Evolutionary conservation across 2,888 invertebrate species (phyloP).

Genomic region (Molanna angustata): DNA sequence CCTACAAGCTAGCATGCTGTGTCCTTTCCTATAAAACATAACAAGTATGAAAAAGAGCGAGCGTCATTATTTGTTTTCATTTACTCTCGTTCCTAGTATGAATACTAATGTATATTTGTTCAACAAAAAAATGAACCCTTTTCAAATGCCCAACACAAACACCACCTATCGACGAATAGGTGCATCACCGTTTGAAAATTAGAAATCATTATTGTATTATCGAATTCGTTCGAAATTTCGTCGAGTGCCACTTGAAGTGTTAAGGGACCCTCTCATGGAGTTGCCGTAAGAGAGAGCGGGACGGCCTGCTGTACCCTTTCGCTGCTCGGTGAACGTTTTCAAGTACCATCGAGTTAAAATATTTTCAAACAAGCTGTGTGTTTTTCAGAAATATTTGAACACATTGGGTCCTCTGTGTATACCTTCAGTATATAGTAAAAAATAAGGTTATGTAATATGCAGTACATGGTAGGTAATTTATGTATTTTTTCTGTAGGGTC

Average conservation of each 20-base stretch:
- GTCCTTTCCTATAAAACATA: too few relatives aligned
- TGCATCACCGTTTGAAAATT: slow-evolving; percentile 16
- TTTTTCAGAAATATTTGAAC: slow-evolving; percentile 31
- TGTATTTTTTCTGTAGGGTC: too few relatives aligned
- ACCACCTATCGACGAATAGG: slow-evolving; percentile 1
- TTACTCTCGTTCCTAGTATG: too few relatives aligned
- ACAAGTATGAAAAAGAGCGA: too few relatives aligned
- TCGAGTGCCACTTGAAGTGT: slow-evolving; percentile 8
- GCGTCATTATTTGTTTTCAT: too few relatives aligned
- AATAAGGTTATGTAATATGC: too few relatives aligned
- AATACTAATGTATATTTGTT: too few relatives aligned
- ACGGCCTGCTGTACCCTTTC: slow-evolving; percentile 9
- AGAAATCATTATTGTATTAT: slow-evolving; percentile 13
- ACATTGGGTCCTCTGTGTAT: too few relatives aligned
- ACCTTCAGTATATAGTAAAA: too few relatives aligned
- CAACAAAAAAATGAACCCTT: slow-evolving; percentile 4
- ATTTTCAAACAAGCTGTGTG: slow-evolving; percentile 32
- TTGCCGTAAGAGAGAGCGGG: not conserved
- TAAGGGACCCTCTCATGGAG: not conserved
- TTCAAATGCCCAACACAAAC: slow-evolving; percentile 1
- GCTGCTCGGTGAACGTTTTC: slow-evolving; percentile 3
- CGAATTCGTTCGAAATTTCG: slow-evolving; percentile 6
- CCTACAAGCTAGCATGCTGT: too few relatives aligned
- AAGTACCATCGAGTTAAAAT: slow-evolving; percentile 29
- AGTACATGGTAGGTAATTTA: too few relatives aligned